Evolutionary conservation across 2,888 invertebrate genomes (phyloP).

Genomic region (Folsomia candida): DNA sequence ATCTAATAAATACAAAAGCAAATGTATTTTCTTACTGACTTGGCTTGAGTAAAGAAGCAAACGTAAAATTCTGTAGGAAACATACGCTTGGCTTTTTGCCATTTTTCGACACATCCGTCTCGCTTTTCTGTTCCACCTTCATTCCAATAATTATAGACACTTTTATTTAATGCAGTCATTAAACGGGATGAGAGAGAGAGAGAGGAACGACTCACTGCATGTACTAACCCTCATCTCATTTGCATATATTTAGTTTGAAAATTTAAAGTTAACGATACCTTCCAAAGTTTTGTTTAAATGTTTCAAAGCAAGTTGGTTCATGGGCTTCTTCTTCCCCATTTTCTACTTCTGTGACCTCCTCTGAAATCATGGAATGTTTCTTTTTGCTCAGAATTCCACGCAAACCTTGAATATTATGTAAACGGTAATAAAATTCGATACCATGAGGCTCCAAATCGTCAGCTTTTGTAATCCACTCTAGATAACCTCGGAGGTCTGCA

Average conservation of each 20-base stretch:
- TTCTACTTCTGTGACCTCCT: slow-evolving; percentile 10
- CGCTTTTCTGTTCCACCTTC: slow-evolving; percentile 55
- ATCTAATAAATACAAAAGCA: slow-evolving; percentile 48
- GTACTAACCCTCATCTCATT: too few species aligned
- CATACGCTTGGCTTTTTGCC: slow-evolving; percentile 58
- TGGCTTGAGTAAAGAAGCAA: not conserved
- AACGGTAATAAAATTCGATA: too few species aligned
- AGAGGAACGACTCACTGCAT: too few species aligned
- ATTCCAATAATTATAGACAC: not conserved
- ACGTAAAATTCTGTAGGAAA: too few species aligned
- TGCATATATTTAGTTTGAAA: not conserved
- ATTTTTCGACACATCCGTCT: slow-evolving; percentile 59
- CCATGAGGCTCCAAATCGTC: slow-evolving; percentile 60
- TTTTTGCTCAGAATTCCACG: too few species aligned
- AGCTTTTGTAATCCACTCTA: slow-evolving; percentile 65
- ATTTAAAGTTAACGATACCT: too few species aligned
- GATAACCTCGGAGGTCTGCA: slow-evolving; percentile 61
- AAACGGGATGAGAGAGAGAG: too few species aligned
- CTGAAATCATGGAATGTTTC: slow-evolving; percentile 4
- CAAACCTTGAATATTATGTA: too few species aligned
- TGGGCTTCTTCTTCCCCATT: slow-evolving; percentile 13
- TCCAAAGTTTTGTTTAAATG: slow-evolving; percentile 3
- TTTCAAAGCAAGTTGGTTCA: slow-evolving; percentile 14
- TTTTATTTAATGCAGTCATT: too few species aligned
- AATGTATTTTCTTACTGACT: not conserved